Evolutionary conservation across 2,113 vertebrate genomes (phyloP), one percentile per base, ranked within the genome.

Genomic region (Hydrochoerus hydrochaeris): DNA sequence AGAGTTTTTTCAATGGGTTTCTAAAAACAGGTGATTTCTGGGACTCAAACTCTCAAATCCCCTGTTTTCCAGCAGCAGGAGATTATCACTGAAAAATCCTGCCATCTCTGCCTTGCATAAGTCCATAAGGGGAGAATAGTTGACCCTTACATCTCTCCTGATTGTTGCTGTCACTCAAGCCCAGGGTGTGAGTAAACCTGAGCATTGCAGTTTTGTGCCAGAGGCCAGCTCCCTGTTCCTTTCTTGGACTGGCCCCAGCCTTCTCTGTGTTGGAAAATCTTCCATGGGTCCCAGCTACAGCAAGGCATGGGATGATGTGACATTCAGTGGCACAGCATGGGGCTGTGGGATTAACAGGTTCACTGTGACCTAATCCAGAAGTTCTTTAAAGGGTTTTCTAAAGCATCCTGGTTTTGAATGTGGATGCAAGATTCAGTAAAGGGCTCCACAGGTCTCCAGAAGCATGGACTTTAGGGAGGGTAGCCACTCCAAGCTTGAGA

Each of bases 1-100:
- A 94, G 69, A 1, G 71, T 95, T 96, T 75, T 58, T 46, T 22
- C 54, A 80, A 57, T 90, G 52, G 52, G 52, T 97, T 80, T 71
- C 69, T 28, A 7, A 71, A 32, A 32, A 90, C 30, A 88, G 16
- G 83, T 95, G 44, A 89, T 94, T 65, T 52, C 5, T 13, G 7
- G 20, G 46, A 4, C 19, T 82, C 30, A 71, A 6, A 38, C n/a
- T 28, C 41, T 87, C 4, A 41, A 19, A 35, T 81, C 26, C 57
- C 58, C 30, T 81, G 60, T 67, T 81, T 96, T 91, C 62, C 14
- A 75, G 75, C 30, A 78, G 20, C 7, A 38, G 35, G 85, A 92
- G 24, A 49, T 0, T 4, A 9, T 58, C 60, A 1, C 0, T 87
- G 78, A 67, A 83, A 38, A 11, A 75, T 30, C 24, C 19, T 19